Percentiles rank a stretch among this genome's conserved stretches.
These are phyloP conservation scores for Neogale vison DNA, from an alignment of 2,113 vertebrate species.

Conservation along the genomic window DNA sequence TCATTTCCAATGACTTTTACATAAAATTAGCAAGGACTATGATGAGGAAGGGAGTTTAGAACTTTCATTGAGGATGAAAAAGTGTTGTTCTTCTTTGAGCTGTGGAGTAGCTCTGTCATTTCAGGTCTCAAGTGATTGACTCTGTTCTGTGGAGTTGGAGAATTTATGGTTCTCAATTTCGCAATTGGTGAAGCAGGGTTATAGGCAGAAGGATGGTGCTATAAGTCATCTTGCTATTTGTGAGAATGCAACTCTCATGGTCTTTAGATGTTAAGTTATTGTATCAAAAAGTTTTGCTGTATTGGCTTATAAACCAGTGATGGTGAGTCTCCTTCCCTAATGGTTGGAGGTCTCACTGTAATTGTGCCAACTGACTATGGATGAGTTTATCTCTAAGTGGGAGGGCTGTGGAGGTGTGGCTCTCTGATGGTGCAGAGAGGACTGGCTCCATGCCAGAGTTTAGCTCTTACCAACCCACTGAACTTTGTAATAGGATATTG, in stretches of 20 bases:
- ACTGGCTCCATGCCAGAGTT: not conserved
- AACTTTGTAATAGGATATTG: not conserved
- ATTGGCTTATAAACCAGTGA: not conserved
- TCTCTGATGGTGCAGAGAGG: not conserved
- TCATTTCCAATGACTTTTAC: constrained; percentile 39
- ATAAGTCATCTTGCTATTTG: not conserved
- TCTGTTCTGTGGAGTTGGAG: not conserved
- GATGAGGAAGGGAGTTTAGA: not conserved
- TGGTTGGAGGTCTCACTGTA: not conserved
- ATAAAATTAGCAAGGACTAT: constrained; percentile 38
- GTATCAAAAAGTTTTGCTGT: not conserved
- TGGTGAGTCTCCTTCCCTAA: not conserved
- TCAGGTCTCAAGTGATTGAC: not conserved
- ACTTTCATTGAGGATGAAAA: not conserved
- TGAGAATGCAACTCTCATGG: not conserved
- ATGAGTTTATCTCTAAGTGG: not conserved
- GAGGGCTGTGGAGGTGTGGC: not conserved
- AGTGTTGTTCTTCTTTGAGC: not conserved
- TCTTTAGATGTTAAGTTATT: not conserved
- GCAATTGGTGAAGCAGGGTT: not conserved
- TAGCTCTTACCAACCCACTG: not conserved
- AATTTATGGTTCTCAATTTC: not conserved
- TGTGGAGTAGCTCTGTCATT: not conserved
- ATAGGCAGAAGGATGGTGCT: not conserved
- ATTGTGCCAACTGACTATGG: not conserved